These are phyloP conservation scores for Netelia melanura DNA, from an alignment of 2,888 invertebrate genomes.

Conservation along the genomic window DNA sequence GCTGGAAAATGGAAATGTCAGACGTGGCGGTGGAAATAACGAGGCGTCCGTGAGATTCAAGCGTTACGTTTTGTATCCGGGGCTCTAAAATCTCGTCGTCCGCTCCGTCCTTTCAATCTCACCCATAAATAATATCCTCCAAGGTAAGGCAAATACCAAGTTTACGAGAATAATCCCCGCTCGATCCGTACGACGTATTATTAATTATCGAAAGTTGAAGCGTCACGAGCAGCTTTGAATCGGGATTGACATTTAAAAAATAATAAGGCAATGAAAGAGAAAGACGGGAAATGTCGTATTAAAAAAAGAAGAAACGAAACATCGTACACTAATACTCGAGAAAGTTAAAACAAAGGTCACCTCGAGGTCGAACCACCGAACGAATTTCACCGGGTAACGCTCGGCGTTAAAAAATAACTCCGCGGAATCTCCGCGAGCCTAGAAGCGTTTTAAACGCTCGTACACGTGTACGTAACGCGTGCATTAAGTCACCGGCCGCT, in stretches of 20 bases:
- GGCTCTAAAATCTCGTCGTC: slow-evolving; percentile 14
- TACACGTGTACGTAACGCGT: neutral
- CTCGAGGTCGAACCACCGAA: neutral
- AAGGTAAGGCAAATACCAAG: neutral
- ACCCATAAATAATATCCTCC: slow-evolving; percentile 18
- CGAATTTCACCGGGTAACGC: neutral
- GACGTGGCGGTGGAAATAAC: slow-evolving; percentile 73
- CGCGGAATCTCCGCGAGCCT: neutral
- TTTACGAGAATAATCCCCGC: neutral
- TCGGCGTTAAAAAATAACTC: neutral
- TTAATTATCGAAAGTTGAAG: neutral
- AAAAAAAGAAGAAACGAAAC: too few species aligned
- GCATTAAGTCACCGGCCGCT: slow-evolving; percentile 21
- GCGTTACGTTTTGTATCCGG: slow-evolving; percentile 36
- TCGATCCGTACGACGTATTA: neutral
- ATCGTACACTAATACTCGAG: too few species aligned
- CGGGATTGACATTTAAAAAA: too few species aligned
- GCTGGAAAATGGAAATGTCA: slow-evolving; percentile 75
- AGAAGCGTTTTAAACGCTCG: neutral
- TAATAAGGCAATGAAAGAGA: too few species aligned
- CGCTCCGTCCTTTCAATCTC: neutral
- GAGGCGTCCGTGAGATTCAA: slow-evolving; percentile 67
- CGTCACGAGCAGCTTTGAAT: too few species aligned
- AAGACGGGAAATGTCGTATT: too few species aligned
- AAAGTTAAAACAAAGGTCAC: too few species aligned